A percentile compares a stretch with the other conserved stretches of the same genome.
phyloP scores from a whole-genome alignment of 1,140 invertebrate species.

The Pseudoatta argentina region DNA sequence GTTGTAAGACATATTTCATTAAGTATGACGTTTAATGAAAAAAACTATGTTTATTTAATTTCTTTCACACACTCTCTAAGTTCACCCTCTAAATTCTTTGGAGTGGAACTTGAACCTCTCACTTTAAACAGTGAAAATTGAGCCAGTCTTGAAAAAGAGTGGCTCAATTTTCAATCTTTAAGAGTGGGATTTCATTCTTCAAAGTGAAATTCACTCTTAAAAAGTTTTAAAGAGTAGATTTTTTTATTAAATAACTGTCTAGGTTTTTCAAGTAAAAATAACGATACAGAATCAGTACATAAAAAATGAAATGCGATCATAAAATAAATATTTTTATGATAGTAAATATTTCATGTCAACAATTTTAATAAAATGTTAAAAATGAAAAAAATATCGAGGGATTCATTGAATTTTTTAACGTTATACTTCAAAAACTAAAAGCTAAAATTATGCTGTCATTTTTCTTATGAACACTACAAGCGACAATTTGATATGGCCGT shows the following conservation, averaged over 20 bases:
- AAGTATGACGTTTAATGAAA: neutral
- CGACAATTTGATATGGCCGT: neutral
- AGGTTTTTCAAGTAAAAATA: no score
- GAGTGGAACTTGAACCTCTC: no score
- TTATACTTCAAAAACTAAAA: neutral
- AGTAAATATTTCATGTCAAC: neutral
- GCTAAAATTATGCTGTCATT: neutral
- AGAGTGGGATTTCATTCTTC: no score
- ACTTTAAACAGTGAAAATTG: no score
- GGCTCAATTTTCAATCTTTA: no score
- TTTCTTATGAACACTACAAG: neutral
- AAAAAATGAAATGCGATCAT: neutral
- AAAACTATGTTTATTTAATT: neutral
- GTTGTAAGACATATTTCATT: neutral
- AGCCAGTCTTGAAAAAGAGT: no score
- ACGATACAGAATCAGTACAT: neutral
- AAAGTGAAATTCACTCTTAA: no score
- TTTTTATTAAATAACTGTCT: no score
- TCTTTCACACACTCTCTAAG: neutral
- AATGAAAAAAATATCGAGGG: neutral
- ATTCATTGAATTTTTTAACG: neutral
- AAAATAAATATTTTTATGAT: neutral
- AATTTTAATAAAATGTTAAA: conserved; percentile 5
- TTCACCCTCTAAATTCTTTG: no score
- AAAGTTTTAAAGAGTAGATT: neutral